Percentiles rank a stretch among this genome's conserved stretches.
Evolutionary conservation across 2,113 vertebrate species (phyloP).

Genomic region (Saccopteryx bilineata): DNA sequence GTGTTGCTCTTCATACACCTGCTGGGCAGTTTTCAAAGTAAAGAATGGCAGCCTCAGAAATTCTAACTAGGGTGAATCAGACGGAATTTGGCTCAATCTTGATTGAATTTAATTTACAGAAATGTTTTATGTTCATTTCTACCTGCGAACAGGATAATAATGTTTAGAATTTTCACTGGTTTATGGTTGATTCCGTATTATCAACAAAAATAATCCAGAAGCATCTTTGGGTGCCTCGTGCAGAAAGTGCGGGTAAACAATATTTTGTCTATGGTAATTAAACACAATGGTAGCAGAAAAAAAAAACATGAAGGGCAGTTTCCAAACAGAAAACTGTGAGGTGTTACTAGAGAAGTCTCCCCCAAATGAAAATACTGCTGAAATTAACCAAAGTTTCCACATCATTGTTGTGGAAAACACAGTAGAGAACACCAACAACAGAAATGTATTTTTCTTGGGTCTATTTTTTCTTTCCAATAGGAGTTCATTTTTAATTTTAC

Average conservation of each 20-base stretch:
- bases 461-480: conserved; percentile 64
- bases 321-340: background rate
- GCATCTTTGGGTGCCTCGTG: background rate
- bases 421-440: background rate
- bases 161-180: background rate
- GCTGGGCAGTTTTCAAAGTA: conserved; percentile 40
- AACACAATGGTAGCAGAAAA: background rate
- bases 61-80: background rate
- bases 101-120: conserved; percentile 1
- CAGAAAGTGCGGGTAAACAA: background rate
- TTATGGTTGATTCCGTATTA: background rate
- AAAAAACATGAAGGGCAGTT: background rate
- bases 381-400: background rate
- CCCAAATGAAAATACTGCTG: background rate
- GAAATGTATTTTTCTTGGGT: conserved; percentile 53
- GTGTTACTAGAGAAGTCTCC: background rate
- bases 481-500: conserved; percentile 69
- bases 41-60: background rate
- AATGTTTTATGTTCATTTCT: conserved; percentile 4
- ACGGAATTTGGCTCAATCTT: background rate
- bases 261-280: background rate
- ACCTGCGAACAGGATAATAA: background rate
- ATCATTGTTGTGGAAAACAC: background rate
- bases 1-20: conserved; percentile 22
- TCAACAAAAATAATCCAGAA: background rate